These are phyloP conservation scores for Psilanteris sp. DNA, from an alignment of 1,140 invertebrate genomes.

Conservation along the genomic window DNA sequence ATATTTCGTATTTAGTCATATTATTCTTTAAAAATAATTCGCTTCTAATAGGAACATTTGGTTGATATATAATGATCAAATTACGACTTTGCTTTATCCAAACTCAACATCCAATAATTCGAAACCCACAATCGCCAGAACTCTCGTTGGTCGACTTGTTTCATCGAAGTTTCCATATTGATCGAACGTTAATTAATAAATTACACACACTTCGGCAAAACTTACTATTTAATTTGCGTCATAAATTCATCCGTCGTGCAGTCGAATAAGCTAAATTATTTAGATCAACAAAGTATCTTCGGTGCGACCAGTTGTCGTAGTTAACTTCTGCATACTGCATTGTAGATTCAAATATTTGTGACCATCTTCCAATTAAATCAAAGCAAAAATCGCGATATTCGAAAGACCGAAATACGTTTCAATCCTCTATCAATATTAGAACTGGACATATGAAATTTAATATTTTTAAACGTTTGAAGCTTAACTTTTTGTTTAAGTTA, in stretches of 20 bases:
- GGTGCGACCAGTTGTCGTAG: neutral
- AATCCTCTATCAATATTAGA: constrained; percentile 15
- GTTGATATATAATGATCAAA: no score
- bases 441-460: constrained; percentile 40
- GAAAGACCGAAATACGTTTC: constrained; percentile 13
- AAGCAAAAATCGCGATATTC: neutral
- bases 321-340: neutral
- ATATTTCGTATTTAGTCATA: no score
- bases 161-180: constrained; percentile 1
- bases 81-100: no score
- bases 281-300: constrained; percentile 14
- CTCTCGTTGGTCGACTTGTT: neutral
- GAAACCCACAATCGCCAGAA: neutral
- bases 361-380: constrained; percentile 7
- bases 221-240: constrained; percentile 24
- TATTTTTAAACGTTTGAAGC: constrained; percentile 38
- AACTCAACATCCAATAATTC: neutral
- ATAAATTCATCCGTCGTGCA: constrained; percentile 22
- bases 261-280: constrained; percentile 11
- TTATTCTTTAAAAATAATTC: no score
- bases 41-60: no score
- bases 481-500: no score
- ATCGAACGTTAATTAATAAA: constrained; percentile 27
- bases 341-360: constrained; percentile 22
- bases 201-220: constrained; percentile 13